Conservation (phyloP, 2,888 invertebrate species). For the Standfussiana lucernea region DNA sequence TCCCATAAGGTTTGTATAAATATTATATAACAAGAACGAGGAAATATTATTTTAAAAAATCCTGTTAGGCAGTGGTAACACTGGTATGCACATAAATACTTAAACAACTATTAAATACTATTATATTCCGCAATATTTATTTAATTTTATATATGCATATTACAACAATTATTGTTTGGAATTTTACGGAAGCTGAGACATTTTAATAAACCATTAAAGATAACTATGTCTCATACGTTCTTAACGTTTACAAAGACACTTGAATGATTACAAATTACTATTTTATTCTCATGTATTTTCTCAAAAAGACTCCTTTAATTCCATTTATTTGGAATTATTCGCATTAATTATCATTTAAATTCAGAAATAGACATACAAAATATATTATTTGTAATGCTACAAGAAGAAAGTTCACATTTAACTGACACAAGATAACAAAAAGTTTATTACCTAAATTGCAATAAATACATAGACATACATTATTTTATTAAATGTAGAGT, state of each 20-base stretch:
- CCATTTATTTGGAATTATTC: constrained; percentile 43
- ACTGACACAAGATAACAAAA: constrained; percentile 54
- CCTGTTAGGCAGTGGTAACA: constrained; percentile 28
- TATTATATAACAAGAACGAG: background rate
- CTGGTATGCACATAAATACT: constrained; percentile 48
- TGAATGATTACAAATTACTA: constrained; percentile 26
- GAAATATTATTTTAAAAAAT: background rate
- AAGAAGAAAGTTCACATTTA: constrained; percentile 49
- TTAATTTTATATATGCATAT: constrained; percentile 32
- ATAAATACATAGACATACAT: constrained; percentile 53
- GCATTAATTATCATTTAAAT: constrained; percentile 45
- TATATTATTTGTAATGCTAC: constrained; percentile 62
- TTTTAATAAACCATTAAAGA: constrained; percentile 22
- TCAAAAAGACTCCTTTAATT: constrained; percentile 21
- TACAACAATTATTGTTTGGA: constrained; percentile 36
- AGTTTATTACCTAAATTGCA: constrained; percentile 44
- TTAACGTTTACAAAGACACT: constrained; percentile 44
- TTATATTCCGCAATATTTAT: constrained; percentile 47
- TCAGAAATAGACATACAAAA: constrained; percentile 67
- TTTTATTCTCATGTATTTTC: constrained; percentile 10
- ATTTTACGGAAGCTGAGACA: constrained; percentile 40
- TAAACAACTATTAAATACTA: constrained; percentile 54
- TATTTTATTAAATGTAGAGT: constrained; percentile 36
- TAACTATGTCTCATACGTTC: constrained; percentile 31
- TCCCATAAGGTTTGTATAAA: background rate